Conservation (phyloP, 35 echinoderm and acorn worm species). For the Lytechinus pictus region DNA sequence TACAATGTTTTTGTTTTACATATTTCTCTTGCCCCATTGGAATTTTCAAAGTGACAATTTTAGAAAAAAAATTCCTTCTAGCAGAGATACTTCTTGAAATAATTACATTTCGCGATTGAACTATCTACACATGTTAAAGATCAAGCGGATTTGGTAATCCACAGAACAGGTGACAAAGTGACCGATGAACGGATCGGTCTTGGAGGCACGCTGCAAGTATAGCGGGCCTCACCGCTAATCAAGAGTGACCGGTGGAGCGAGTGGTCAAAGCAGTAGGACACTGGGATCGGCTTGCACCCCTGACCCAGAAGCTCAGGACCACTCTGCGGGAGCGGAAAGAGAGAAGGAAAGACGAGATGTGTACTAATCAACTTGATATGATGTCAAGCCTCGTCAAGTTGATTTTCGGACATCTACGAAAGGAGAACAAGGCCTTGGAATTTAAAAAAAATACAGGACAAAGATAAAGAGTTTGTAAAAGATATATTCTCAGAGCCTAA, state of each 20-base stretch:
- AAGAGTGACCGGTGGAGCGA: not conserved
- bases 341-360: constrained; percentile 19
- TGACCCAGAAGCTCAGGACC: not conserved
- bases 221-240: not conserved
- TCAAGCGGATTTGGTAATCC: not conserved
- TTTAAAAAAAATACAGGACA: not conserved
- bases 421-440: not conserved
- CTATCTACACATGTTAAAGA: not conserved
- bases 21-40: too few relatives aligned
- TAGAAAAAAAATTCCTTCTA: not conserved
- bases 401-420: not conserved
- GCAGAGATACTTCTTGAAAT: not conserved
- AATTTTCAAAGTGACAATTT: too few relatives aligned
- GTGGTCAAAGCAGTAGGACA: not conserved
- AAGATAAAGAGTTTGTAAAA: not conserved
- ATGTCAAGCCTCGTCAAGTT: not conserved
- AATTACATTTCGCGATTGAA: not conserved
- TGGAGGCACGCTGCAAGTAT: not conserved
- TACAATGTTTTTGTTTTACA: too few relatives aligned
- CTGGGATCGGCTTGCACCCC: constrained; percentile 3
- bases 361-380: not conserved
- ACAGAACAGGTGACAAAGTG: not conserved
- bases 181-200: not conserved
- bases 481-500: too few relatives aligned
- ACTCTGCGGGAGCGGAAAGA: not conserved